A percentile compares a stretch with the other conserved stretches of the same genome.
phyloP scores from a whole-genome alignment of 2,113 vertebrate genomes.

The Lepidothrix coronata region DNA sequence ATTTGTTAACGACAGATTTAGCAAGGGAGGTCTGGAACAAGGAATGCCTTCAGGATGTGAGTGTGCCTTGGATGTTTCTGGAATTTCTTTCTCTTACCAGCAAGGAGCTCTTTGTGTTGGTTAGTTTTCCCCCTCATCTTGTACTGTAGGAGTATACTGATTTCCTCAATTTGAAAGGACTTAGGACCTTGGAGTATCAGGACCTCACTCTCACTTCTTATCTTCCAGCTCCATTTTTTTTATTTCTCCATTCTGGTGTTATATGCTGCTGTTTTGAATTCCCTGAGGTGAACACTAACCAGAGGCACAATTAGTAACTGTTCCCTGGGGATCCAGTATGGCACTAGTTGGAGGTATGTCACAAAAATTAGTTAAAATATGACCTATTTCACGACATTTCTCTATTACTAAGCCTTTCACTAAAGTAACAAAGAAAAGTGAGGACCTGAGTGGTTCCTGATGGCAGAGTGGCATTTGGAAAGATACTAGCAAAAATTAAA shows the following conservation, averaged over 20 bases:
- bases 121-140: neutral
- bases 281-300: neutral
- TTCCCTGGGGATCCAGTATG: neutral
- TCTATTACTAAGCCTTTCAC: neutral
- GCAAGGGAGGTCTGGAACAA: neutral
- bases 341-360: neutral
- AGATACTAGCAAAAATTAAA: neutral
- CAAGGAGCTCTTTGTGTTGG: neutral
- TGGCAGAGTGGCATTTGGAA: neutral
- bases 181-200: neutral
- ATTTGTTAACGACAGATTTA: neutral
- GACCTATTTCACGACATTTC: neutral
- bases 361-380: neutral
- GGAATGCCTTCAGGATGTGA: neutral
- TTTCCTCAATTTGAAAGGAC: neutral
- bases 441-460: neutral
- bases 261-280: slow-evolving; percentile 20
- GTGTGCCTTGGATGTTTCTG: neutral
- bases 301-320: neutral
- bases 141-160: neutral
- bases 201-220: neutral
- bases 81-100: neutral
- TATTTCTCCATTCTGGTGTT: neutral
- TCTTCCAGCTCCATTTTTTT: neutral
- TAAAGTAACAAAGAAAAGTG: neutral